Evolutionary conservation across 2,113 vertebrate species (phyloP), one percentile per base, ranked within the genome.

Genomic region (Coryphaenoides rupestris): DNA sequence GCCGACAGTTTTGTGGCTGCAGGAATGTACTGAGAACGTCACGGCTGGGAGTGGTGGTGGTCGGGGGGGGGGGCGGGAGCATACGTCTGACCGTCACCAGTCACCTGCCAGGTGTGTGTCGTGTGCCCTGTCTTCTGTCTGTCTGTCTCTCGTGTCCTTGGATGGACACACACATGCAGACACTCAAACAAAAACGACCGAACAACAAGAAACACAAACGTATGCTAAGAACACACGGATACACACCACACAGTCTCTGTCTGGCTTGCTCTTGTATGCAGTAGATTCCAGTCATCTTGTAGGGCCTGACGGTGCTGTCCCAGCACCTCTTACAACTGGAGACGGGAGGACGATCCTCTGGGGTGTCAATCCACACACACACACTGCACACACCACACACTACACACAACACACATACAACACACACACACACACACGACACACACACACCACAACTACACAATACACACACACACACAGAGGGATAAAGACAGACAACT

Each of bases 221-320:
- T 12, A 40, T 12, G 6, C 3, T 33, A 33, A 9, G 10, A 6
- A 40, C 33, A 40, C 33, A 40, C 33, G 13, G 0, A 40, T 2
- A 40, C 33, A 5, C 33, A 10, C 33, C 33, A 40, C 33, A 40
- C 33, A n/a, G 33, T 10, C 33, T 40, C 33, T 40, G 33, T n/a
- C n/a, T n/a, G n/a, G n/a, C n/a, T 6, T 12, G 33, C 7, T 40
- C 33, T 33, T 33, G 28, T 9, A 33, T 4, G 28, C 33, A 40
- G 33, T 40, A 68, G 75, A n/a, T n/a, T n/a, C 65, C 72, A 70
- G 16, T 55, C 81, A 77, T 74, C 70, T 69, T 68, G 76, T n/a
- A 69, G 72, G 74, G n/a, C n/a, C 64, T 69, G 55, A 70, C 73
- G n/a, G 70, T 9, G 33, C 33, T 40, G 33, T 40, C 33, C 0